A percentile compares a stretch with the other conserved stretches of the same genome.
phyloP scores from a whole-genome alignment of 1,140 invertebrate genomes.

The Zaprionus ghesquierei region DNA sequence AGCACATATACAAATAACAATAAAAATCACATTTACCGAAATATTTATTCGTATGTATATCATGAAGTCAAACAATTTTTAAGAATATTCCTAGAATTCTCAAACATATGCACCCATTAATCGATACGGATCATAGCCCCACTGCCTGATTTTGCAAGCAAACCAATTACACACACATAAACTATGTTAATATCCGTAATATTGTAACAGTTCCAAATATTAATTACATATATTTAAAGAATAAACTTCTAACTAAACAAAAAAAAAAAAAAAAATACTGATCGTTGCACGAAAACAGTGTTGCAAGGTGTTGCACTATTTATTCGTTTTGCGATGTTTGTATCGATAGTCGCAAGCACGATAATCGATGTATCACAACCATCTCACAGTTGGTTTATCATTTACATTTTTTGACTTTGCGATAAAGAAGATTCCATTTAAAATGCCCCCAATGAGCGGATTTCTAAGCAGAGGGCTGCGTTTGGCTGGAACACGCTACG shows the following conservation, averaged over 20 bases:
- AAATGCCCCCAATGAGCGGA: neutral
- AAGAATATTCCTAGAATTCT: neutral
- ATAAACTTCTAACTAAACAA: constrained; percentile 56
- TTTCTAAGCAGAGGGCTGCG: neutral
- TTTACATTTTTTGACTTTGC: neutral
- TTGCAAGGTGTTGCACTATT: neutral
- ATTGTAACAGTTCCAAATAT: constrained; percentile 77
- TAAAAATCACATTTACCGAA: constrained; percentile 41
- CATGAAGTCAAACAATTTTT: neutral
- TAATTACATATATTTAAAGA: constrained; percentile 51
- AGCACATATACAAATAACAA: constrained; percentile 41
- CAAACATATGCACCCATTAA: neutral
- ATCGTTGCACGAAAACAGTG: neutral
- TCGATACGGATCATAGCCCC: neutral
- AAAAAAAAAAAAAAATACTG: neutral
- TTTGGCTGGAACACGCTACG: neutral
- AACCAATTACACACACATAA: constrained; percentile 41
- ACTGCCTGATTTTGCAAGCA: constrained; percentile 40
- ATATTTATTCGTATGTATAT: constrained; percentile 4
- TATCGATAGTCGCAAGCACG: neutral
- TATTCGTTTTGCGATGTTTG: neutral
- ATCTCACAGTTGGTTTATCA: neutral
- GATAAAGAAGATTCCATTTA: neutral
- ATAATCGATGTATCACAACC: neutral
- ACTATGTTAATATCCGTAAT: constrained; percentile 55